Percentiles rank a stretch among this genome's conserved stretches.
These are phyloP conservation scores for Gambusia holbrooki DNA, from an alignment of 2,113 vertebrate species.

Conservation along the genomic window DNA sequence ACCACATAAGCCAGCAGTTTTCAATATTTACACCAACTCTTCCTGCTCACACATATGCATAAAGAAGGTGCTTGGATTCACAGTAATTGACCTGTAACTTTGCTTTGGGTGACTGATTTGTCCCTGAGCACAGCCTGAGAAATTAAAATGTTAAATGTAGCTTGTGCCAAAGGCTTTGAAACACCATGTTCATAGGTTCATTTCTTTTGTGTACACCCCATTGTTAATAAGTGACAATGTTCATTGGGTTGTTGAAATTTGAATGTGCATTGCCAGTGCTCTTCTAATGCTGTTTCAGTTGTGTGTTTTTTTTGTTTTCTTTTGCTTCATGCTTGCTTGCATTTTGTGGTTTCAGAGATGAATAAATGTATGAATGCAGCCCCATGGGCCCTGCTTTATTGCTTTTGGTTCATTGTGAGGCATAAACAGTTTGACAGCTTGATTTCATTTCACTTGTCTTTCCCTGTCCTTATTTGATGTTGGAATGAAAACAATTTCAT, in stretches of 20 bases:
- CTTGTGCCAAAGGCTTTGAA: conserved; percentile 8
- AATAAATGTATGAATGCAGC: conserved; percentile 52
- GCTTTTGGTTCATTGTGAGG: conserved; percentile 51
- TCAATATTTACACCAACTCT: conserved; percentile 1
- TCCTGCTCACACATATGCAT: conserved; percentile 29
- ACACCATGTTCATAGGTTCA: conserved; percentile 19
- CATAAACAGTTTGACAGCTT: conserved; percentile 57
- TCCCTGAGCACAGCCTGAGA: conserved; percentile 19
- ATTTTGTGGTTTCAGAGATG: conserved; percentile 41
- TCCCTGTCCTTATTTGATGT: conserved; percentile 25
- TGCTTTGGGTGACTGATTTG: conserved; percentile 41
- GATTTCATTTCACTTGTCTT: conserved; percentile 43
- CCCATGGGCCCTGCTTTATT: conserved; percentile 43
- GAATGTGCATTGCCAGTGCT: background rate
- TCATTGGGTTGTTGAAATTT: conserved; percentile 7
- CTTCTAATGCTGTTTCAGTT: conserved; percentile 36
- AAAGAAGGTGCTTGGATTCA: conserved; percentile 17
- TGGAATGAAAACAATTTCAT: conserved; percentile 44
- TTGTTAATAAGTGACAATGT: conserved; percentile 20
- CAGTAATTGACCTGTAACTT: conserved; percentile 30
- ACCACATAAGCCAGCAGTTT: conserved; percentile 27
- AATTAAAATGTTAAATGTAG: conserved; percentile 41
- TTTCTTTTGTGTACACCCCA: conserved; percentile 14
- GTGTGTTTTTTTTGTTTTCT: background rate
- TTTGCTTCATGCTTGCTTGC: conserved; percentile 30